phyloP scores from a whole-genome alignment of 2,888 invertebrate species.

The Platynereis dumerilii region DNA sequence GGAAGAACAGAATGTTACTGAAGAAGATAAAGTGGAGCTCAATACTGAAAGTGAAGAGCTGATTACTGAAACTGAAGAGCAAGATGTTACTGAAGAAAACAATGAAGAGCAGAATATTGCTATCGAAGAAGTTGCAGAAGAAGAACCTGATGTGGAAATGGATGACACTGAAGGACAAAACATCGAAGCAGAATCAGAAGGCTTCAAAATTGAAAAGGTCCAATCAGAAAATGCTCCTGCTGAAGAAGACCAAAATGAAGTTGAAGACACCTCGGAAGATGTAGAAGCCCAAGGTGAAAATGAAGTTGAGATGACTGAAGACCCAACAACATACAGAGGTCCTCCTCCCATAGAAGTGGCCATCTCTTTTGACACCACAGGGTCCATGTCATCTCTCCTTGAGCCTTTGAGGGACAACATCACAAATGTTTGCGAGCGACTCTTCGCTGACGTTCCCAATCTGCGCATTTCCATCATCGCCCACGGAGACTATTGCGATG shows the following conservation, averaged over 20 bases:
- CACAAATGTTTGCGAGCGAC: neutral
- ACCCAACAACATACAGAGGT: neutral
- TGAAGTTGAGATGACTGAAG: conserved; percentile 3
- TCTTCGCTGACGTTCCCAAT: neutral
- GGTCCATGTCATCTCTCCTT: conserved; percentile 3
- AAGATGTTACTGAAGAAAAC: neutral
- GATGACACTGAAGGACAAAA: neutral
- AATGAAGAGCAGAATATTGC: neutral
- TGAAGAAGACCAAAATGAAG: neutral
- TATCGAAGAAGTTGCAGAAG: neutral
- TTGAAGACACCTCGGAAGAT: neutral
- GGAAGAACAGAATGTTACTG: too few species aligned
- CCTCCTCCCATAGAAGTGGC: conserved; percentile 2
- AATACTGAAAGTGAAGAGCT: too few species aligned
- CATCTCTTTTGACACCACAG: conserved; percentile 6
- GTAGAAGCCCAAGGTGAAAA: neutral
- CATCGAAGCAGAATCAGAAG: neutral
- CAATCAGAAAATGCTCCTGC: neutral
- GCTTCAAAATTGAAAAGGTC: too few species aligned
- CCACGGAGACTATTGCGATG: conserved; percentile 5
- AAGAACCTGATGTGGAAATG: neutral
- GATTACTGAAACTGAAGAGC: neutral
- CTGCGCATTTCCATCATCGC: neutral
- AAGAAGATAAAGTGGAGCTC: too few species aligned
- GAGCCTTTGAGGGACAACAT: conserved; percentile 1